Evolutionary conservation across 2,888 invertebrate genomes (phyloP), one percentile per base, ranked within the genome.

Genomic region (Dryocosmus kuriphilus): DNA sequence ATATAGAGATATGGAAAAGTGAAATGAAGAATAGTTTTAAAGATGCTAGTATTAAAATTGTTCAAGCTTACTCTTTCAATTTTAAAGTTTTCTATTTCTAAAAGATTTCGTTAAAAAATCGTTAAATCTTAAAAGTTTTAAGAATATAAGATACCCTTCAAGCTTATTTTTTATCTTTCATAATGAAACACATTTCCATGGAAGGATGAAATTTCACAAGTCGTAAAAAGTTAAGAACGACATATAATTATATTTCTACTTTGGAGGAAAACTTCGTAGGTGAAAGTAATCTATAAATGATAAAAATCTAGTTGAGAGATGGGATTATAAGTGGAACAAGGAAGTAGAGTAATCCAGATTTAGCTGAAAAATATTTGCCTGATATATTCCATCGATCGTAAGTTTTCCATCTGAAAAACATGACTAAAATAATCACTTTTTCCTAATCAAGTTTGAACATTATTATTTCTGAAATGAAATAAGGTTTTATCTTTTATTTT

Each of bases 241-340:
- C 16, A 46, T 46, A 46, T 67, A 46, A 46, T 46, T 67, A 67
- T 46, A 27, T 67, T 19, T 67, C 24, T 24, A 19, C 14, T 27
- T 67, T n/a, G 35, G 24, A 46, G 38, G 16, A 46, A 46, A 67
- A 6, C 22, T 16, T 67, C 19, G 3, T 19, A 41, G 67, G 2
- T 67, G 27, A 46, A 67, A 16, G 46, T 19, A 67, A 67, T 46
- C 46, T 67, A 67, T 41, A 46, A 67, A 46, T 46, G 67, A 67
- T 67, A 46, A 27, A 27, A 19, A 46, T 67, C 67, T 19, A 41
- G 41, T 19, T 41, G 46, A 67, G 3, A 67, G 27, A 67, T 46
- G 46, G 27, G 41, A 65, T 41, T 41, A 38, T 65, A 65, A 38
- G 24, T 41, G 27, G 27, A 67, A 27, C 16, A 46, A 41, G 24